phyloP scores from a whole-genome alignment of 2,888 invertebrate genomes.

The Pinctada fucata region DNA sequence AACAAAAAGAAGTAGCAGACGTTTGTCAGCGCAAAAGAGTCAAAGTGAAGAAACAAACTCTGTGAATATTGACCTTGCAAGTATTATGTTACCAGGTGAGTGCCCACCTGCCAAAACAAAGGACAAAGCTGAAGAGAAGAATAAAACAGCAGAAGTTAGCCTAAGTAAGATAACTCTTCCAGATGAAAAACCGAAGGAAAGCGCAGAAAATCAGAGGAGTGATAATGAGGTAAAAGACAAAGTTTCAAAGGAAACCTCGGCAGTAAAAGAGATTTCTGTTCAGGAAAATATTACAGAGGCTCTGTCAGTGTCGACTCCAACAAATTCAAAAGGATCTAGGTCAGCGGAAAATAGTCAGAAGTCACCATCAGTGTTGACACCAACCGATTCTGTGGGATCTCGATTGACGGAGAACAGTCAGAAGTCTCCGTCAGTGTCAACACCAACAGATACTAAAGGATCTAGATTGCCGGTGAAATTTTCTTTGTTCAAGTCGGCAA shows the following conservation, averaged over 20 bases:
- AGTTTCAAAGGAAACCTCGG: not conserved
- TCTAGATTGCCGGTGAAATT: slow-evolving; percentile 25
- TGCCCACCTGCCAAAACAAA: slow-evolving; percentile 27
- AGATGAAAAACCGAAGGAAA: not conserved
- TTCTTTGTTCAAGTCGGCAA: slow-evolving; percentile 16
- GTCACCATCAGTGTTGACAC: not conserved
- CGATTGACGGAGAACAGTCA: slow-evolving; percentile 17
- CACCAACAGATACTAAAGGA: not conserved
- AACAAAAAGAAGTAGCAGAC: slow-evolving; percentile 16
- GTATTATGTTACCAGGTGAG: slow-evolving; percentile 28
- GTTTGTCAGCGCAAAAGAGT: not conserved
- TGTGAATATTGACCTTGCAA: slow-evolving; percentile 3
- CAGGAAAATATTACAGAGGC: not conserved
- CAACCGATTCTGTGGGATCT: not conserved
- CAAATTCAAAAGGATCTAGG: not conserved
- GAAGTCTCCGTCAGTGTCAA: not conserved
- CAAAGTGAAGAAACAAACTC: not conserved
- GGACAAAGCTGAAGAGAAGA: slow-evolving; percentile 21
- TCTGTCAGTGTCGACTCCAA: not conserved
- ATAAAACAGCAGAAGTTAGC: slow-evolving; percentile 6
- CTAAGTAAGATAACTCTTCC: not conserved
- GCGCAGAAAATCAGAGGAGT: not conserved
- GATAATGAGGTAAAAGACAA: not conserved
- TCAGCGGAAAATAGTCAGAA: not conserved
- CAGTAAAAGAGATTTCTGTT: not conserved